phyloP scores from a whole-genome alignment of 1,140 invertebrate species.

The honey bee (Apis mellifera) region Amel_HAv3.1 CM009934.2:11846001-11846500 shows the following conservation, averaged over 20 bases:
- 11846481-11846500: constrained; percentile 94
- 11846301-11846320: constrained; percentile 96
- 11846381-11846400: constrained; percentile 90
- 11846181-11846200: constrained; percentile 81
- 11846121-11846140: constrained; percentile 93
- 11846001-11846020: constrained; percentile 97
- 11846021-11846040: constrained; percentile 92
- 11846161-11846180: constrained; percentile 92
- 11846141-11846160: constrained; percentile 95
- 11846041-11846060: constrained; percentile 95
- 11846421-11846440: constrained; percentile 97
- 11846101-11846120: constrained; percentile 97
- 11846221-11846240: too few species aligned
- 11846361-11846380: constrained; percentile 93
- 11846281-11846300: constrained; percentile 95
- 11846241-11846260: too few species aligned
- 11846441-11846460: constrained; percentile 91
- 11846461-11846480: constrained; percentile 91
- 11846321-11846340: constrained; percentile 96
- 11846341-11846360: constrained; percentile 94
- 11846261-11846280: constrained; percentile 89
- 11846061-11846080: constrained; percentile 97
- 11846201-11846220: too few species aligned
- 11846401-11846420: constrained; percentile 95
- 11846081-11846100: constrained; percentile 93